Evolutionary conservation across 1,140 invertebrate genomes (phyloP), one percentile per base, ranked within the genome.

Genomic region (Vanessa tameamea): DNA sequence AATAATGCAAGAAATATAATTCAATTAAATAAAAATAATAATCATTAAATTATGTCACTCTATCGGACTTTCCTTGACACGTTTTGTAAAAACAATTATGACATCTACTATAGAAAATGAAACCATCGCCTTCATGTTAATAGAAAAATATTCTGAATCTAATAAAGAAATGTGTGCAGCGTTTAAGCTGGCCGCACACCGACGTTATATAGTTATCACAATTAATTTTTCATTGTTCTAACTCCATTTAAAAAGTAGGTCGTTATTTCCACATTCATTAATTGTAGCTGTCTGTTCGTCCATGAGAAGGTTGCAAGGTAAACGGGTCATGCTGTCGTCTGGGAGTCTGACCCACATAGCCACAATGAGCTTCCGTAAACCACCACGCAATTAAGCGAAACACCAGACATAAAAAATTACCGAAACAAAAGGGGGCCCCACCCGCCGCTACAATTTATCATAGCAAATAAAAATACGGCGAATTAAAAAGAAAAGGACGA

Each of bases 361-460:
- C 82, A 90, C 89, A 91, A 90, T 89, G 83, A 86, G 83, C 82
- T 88, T 87, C 86, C 88, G 82, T 80, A 87, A 84, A 85, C 84
- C 88, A 83, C 83, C 87, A 84, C 86, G 88, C 89, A 92, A 92
- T 92, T 90, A 92, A 90, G 85, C 86, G 78, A 82, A 87, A 87
- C 89, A 87, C 83, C 88, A 90, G 89, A 92, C 90, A 91, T 89
- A 92, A 92, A 92, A 92, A 91, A 92, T 89, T 91, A 89, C 89
- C 87, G 88, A 92, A 92, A 92, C 89, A 92, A 92, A 91, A 87
- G 82, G 83, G 82, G 76, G 69, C 78, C 74, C 85, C 80, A 70
- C 77, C 82, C 87, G 78, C 82, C 84, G 82, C 84, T 89, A 89
- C 90, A 91, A 92, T 92, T 91, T 92, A 92, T 92, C 89, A 92